Evolutionary conservation across 2,797 vertebrate species (phyloP).

Genomic region (Aulostomus chinensis): DNA sequence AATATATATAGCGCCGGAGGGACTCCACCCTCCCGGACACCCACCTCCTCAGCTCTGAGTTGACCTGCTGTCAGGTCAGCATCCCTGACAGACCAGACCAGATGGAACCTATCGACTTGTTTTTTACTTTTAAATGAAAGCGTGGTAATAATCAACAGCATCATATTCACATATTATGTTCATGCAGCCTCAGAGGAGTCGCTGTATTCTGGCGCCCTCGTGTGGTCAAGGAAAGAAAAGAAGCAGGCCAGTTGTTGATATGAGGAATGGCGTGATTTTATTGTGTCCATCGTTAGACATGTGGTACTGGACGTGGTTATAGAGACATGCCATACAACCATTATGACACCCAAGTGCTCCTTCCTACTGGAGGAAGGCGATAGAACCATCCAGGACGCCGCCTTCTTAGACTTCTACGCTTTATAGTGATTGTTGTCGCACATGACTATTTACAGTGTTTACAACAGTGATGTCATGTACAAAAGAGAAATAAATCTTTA

Average conservation of each 20-base stretch:
- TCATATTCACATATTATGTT: not conserved
- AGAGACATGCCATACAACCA: conserved; percentile 72
- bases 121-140: no score
- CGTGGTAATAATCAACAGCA: not conserved
- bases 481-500: conserved; percentile 81
- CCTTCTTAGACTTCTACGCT: conserved; percentile 59
- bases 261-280: conserved; percentile 80
- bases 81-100: no score
- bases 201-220: conserved; percentile 11
- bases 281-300: conserved; percentile 78
- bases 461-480: conserved; percentile 81
- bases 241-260: conserved; percentile 22
- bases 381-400: conserved; percentile 39
- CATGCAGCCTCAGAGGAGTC: no score
- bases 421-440: conserved; percentile 84
- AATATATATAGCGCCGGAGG: conserved; percentile 62
- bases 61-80: no score
- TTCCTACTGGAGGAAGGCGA: conserved; percentile 65
- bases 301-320: conserved; percentile 70
- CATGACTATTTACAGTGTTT: conserved; percentile 83
- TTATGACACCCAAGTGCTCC: conserved; percentile 57
- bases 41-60: no score
- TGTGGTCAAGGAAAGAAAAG: conserved; percentile 14
- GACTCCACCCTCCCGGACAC: conserved; percentile 81
- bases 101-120: not conserved